Evolutionary conservation across 2,113 vertebrate species (phyloP).

Genomic region (Dasyurus viverrinus): DNA sequence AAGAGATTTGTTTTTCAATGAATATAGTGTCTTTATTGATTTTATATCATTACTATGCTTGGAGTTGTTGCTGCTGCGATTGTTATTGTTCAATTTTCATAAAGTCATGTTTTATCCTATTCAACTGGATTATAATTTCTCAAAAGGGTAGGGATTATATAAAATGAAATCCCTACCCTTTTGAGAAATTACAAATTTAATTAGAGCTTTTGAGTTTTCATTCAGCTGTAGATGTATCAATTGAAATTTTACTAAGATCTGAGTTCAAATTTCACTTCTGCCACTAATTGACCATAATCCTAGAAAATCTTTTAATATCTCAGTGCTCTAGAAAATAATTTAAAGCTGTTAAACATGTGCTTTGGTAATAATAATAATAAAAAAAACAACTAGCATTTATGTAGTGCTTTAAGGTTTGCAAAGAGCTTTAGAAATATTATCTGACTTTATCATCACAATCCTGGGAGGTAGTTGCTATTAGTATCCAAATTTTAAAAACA

Average conservation of each 20-base stretch:
- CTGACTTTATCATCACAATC: background rate
- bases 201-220: background rate
- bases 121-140: background rate
- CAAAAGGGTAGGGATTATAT: background rate
- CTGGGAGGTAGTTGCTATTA: background rate
- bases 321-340: background rate
- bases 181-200: too few species aligned
- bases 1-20: background rate
- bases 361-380: background rate
- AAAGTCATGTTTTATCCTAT: background rate
- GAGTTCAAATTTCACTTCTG: background rate
- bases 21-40: background rate
- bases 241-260: background rate
- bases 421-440: background rate
- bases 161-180: too few species aligned
- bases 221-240: background rate
- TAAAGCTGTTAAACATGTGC: background rate
- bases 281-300: background rate
- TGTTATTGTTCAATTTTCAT: background rate
- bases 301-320: background rate
- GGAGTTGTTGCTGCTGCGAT: background rate
- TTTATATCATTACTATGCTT: background rate
- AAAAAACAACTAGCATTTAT: background rate
- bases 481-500: background rate
- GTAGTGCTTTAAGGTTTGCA: background rate